Evolutionary conservation across 1,140 invertebrate genomes (phyloP), one percentile per base, ranked within the genome.

Genomic region (Lepidostoma basale): DNA sequence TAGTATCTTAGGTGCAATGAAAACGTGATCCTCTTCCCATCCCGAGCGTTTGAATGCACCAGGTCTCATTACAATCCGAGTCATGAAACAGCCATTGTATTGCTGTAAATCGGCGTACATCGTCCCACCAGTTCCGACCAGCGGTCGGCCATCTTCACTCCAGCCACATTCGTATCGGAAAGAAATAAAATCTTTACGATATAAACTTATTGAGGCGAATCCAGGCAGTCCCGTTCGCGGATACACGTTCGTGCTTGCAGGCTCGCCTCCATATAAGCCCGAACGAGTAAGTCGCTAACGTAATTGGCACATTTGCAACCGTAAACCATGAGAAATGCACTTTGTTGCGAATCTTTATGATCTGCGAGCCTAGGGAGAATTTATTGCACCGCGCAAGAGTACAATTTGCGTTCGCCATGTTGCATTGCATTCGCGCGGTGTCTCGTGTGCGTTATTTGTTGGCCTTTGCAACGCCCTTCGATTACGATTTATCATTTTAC

Each of bases 231-330:
- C 30, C 52, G 52, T 36, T 56, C 16, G 0, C n/a, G n/a, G n/a
- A n/a, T n/a, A n/a, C n/a, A n/a, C n/a, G n/a, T n/a, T n/a, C n/a
- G n/a, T n/a, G n/a, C n/a, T n/a, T n/a, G n/a, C n/a, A n/a, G n/a
- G n/a, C n/a, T n/a, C n/a, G n/a, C n/a, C n/a, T n/a, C n/a, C 16
- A 33, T 26, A 18, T 20, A 16, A 10, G 36, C 16, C 52, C 30
- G 52, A 56, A n/a, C n/a, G n/a, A n/a, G n/a, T n/a, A n/a, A n/a
- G n/a, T 56, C 22, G 52, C 25, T 16, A 18, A 33, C 22, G 20
- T 56, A 56, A 56, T 56, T 56, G 52, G 52, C 16, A 30, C 26
- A 56, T 56, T 56, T 56, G n/a, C 52, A 56, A 56, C 52, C 52
- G 52, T 56, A 56, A 30, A 56, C n/a, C 52, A 56, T 56, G 36